phyloP scores from a whole-genome alignment of 2,888 invertebrate species.

The Pycnomerus fuliginosus region DNA sequence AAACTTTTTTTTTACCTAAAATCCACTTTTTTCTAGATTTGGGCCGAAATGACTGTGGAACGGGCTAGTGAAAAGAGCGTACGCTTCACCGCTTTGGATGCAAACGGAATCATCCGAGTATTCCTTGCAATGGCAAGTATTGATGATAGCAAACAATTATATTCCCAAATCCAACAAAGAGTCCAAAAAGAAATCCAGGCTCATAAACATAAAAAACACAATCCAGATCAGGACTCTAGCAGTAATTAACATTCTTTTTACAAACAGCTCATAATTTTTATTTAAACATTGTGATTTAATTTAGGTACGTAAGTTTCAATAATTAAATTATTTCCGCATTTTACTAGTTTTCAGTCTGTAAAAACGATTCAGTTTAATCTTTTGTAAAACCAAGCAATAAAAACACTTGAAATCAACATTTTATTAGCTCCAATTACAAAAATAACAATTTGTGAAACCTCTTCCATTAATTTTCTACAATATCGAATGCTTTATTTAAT shows the following conservation, averaged over 20 bases:
- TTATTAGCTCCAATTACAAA: slow-evolving; percentile 21
- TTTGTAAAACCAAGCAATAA: slow-evolving; percentile 19
- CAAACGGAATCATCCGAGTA: slow-evolving; percentile 78
- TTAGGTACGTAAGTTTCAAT: too few species aligned
- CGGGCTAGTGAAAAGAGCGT: slow-evolving; percentile 84
- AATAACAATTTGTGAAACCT: slow-evolving; percentile 27
- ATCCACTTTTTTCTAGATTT: slow-evolving; percentile 57
- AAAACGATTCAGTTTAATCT: slow-evolving; percentile 17
- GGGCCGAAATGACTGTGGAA: slow-evolving; percentile 91
- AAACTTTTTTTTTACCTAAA: slow-evolving; percentile 7
- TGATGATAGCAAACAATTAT: slow-evolving; percentile 68
- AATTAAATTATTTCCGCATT: too few species aligned
- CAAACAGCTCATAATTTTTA: too few species aligned
- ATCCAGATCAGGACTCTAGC: slow-evolving; percentile 14
- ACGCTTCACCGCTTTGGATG: slow-evolving; percentile 83
- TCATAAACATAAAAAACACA: slow-evolving; percentile 40
- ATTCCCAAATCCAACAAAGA: slow-evolving; percentile 62
- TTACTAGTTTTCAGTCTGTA: too few species aligned
- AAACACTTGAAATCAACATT: slow-evolving; percentile 12
- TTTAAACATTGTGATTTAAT: too few species aligned
- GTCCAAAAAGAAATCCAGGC: slow-evolving; percentile 53
- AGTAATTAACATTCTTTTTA: slow-evolving; percentile 14
- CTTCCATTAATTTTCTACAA: slow-evolving; percentile 53
- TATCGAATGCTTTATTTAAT: slow-evolving; percentile 63
- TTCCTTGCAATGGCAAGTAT: slow-evolving; percentile 80